Percentiles rank a stretch among this genome's conserved stretches.
These are phyloP conservation scores for Ctenoplectra terminalis DNA, from an alignment of 1,140 invertebrate genomes.

Conservation along the genomic window DNA sequence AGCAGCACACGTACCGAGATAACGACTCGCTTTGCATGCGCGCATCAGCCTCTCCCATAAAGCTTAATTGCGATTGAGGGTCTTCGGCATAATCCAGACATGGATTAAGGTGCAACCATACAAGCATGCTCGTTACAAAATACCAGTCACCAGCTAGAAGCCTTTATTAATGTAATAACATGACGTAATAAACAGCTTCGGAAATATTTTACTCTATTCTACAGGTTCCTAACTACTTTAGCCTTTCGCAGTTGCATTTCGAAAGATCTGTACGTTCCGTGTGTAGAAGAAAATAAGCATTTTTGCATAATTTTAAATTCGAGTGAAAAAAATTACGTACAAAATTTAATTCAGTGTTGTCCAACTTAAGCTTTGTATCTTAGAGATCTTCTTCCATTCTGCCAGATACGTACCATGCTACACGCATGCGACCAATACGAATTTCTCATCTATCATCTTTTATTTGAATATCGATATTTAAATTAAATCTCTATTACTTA, in stretches of 20 bases:
- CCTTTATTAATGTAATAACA: slow-evolving; percentile 9
- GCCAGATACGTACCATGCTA: no score
- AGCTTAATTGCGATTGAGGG: slow-evolving; percentile 49
- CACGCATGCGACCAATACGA: no score
- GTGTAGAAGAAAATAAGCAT: no score
- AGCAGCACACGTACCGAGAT: background rate
- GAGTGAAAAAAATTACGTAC: no score
- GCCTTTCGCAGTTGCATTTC: background rate
- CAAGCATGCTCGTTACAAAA: slow-evolving; percentile 35
- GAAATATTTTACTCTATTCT: background rate
- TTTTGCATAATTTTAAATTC: no score
- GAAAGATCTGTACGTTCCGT: background rate
- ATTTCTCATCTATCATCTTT: no score
- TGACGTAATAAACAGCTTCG: background rate
- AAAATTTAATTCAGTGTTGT: no score
- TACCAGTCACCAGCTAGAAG: background rate
- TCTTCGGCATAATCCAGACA: slow-evolving; percentile 39
- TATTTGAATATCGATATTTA: no score
- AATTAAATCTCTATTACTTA: no score
- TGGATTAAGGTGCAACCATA: slow-evolving; percentile 58
- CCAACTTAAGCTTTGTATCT: no score
- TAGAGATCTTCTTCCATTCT: no score
- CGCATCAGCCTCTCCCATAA: background rate
- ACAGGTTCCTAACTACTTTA: background rate
- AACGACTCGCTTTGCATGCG: slow-evolving; percentile 5